Percentiles rank a stretch among this genome's conserved stretches.
These are phyloP conservation scores for Atta cephalotes DNA, from an alignment of 1,140 invertebrate species.

Conservation along the genomic window DNA sequence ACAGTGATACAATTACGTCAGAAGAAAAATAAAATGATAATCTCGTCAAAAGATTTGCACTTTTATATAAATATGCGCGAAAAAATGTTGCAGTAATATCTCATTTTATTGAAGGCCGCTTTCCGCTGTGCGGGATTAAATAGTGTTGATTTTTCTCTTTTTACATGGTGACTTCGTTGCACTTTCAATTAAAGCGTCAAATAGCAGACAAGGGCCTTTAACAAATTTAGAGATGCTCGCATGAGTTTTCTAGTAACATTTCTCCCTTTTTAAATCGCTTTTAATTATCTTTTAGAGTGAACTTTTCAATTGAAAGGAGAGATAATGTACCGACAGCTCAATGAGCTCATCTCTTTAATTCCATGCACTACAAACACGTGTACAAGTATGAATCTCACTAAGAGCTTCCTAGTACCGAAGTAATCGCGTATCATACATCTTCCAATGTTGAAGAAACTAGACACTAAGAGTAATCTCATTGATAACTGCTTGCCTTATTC, in stretches of 20 bases:
- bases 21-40: constrained; percentile 12
- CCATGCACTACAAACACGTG: constrained; percentile 11
- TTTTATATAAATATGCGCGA: constrained; percentile 17
- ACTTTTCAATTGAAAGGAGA: not conserved
- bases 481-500: constrained; percentile 14
- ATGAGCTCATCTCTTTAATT: constrained; percentile 10
- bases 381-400: constrained; percentile 33
- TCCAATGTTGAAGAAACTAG: constrained; percentile 29
- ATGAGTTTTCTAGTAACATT: not conserved
- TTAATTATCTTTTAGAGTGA: constrained; percentile 1
- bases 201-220: constrained; percentile 15
- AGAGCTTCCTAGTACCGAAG: constrained; percentile 26
- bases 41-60: not conserved
- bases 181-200: constrained; percentile 39
- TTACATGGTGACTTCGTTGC: constrained; percentile 4
- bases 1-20: not conserved
- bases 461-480: constrained; percentile 30
- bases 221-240: constrained; percentile 15
- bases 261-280: not conserved
- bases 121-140: not conserved
- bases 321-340: not conserved
- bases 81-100: constrained; percentile 1
- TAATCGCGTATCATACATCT: not conserved
- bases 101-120: constrained; percentile 13
- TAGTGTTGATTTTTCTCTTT: not conserved